Percentiles rank a stretch among this genome's conserved stretches.
phyloP scores from a whole-genome alignment of 1,140 invertebrate species.

The Aphelenchoides avenae region DNA sequence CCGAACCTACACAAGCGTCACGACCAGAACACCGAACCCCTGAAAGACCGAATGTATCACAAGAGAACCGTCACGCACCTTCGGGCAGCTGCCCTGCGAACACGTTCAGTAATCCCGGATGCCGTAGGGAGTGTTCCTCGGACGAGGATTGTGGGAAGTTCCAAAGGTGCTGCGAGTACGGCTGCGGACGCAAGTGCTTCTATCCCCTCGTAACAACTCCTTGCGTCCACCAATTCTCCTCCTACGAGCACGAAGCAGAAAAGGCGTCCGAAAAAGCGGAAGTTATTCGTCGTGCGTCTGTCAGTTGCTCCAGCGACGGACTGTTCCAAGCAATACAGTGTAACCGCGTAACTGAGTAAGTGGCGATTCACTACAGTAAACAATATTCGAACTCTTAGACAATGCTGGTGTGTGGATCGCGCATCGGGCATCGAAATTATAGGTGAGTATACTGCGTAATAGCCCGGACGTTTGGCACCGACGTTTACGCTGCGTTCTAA shows the following conservation, averaged over 20 bases:
- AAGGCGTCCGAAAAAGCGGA: slow-evolving; percentile 1
- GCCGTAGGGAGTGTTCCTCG: slow-evolving; percentile 24
- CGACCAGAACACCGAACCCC: slow-evolving; percentile 5
- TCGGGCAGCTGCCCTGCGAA: slow-evolving; percentile 27
- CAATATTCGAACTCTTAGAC: slow-evolving; percentile 11
- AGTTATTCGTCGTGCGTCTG: neutral
- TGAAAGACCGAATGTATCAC: neutral
- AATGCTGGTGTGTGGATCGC: slow-evolving; percentile 41
- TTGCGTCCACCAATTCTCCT: slow-evolving; percentile 27
- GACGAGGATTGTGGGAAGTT: slow-evolving; percentile 34
- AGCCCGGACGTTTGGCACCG: no score
- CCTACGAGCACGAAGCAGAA: slow-evolving; percentile 9
- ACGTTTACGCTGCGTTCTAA: no score
- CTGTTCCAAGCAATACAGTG: slow-evolving; percentile 30
- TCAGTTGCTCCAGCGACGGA: slow-evolving; percentile 9
- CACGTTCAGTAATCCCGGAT: slow-evolving; percentile 31
- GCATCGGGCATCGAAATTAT: slow-evolving; percentile 26
- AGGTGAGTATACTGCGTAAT: no score
- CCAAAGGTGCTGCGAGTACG: slow-evolving; percentile 28
- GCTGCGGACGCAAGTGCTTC: slow-evolving; percentile 34
- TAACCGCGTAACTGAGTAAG: slow-evolving; percentile 16
- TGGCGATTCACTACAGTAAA: neutral
- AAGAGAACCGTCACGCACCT: neutral
- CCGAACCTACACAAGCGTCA: neutral
- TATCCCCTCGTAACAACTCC: slow-evolving; percentile 28